phyloP scores from a whole-genome alignment of 1,140 invertebrate genomes.

The Drosophila arizonae region DNA sequence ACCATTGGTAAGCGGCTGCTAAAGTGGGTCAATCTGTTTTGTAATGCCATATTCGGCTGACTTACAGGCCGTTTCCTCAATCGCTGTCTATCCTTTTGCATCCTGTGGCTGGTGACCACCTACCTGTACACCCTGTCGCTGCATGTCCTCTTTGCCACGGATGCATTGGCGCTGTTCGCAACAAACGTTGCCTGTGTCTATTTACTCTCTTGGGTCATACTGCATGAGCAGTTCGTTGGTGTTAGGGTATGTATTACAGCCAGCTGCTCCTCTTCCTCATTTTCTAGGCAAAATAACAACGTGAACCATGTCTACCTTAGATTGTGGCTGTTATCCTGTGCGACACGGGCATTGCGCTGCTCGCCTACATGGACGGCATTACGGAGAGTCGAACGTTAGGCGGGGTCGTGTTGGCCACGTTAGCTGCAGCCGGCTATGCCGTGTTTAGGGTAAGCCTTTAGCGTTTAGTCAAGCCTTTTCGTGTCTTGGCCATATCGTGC shows the following conservation, averaged over 20 bases:
- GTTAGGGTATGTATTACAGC: conserved; percentile 90
- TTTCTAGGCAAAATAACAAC: not conserved
- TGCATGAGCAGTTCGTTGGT: conserved; percentile 98
- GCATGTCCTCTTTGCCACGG: conserved; percentile 92
- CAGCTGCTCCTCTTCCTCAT: not conserved
- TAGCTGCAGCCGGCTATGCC: conserved; percentile 93
- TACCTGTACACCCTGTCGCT: conserved; percentile 95
- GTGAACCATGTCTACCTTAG: conserved; percentile 83
- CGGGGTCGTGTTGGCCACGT: conserved; percentile 94
- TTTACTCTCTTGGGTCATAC: conserved; percentile 96
- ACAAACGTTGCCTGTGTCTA: conserved; percentile 97
- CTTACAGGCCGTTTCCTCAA: conserved; percentile 90
- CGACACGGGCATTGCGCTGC: conserved; percentile 95
- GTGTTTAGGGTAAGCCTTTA: conserved; percentile 91
- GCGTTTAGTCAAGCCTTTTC: conserved; percentile 14
- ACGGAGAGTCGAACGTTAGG: conserved; percentile 94
- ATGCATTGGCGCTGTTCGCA: conserved; percentile 95
- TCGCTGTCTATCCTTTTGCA: conserved; percentile 93
- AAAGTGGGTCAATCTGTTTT: not conserved
- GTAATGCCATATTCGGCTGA: not conserved
- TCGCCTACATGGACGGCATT: conserved; percentile 98
- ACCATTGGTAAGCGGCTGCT: conserved; percentile 87
- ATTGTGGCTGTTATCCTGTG: conserved; percentile 97
- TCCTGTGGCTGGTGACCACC: conserved; percentile 95
- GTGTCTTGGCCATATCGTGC: conserved; percentile 53